Evolutionary conservation across 1,140 invertebrate genomes (phyloP).

Genomic region (Hestina assimilis): DNA sequence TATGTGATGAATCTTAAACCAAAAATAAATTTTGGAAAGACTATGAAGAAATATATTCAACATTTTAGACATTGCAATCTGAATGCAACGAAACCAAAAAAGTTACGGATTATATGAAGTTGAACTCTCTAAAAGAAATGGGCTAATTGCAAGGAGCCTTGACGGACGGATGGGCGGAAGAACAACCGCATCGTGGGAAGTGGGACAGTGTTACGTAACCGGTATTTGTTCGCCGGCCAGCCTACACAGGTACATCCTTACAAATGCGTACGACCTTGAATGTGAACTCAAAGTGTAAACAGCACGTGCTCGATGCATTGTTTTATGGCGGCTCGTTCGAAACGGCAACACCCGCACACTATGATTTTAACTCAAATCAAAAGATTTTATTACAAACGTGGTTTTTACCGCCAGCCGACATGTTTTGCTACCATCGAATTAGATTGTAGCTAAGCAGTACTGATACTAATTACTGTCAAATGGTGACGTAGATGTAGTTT

Average conservation of each 20-base stretch:
- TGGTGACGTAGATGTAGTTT: no score
- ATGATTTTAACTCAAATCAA: conserved; percentile 21
- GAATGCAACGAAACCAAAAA: neutral
- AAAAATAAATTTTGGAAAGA: neutral
- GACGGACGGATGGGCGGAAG: conserved; percentile 44
- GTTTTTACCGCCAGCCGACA: no score
- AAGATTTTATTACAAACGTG: neutral
- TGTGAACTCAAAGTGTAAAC: conserved; percentile 76
- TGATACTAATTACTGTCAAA: no score
- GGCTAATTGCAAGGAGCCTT: conserved; percentile 52
- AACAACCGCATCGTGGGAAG: conserved; percentile 63
- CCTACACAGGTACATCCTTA: conserved; percentile 75
- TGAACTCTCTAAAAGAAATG: conserved; percentile 21
- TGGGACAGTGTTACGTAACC: conserved; percentile 71
- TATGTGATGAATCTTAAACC: no score
- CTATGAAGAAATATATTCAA: neutral
- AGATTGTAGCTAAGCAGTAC: no score
- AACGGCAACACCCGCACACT: conserved; percentile 34
- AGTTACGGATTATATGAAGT: neutral
- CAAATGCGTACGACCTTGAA: conserved; percentile 76
- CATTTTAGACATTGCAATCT: neutral
- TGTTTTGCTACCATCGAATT: no score
- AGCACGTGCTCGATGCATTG: conserved; percentile 75
- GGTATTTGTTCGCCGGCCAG: conserved; percentile 69
- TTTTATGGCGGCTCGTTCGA: conserved; percentile 64